Conservation (phyloP, 2,888 invertebrate genomes). For the Cerceris rybyensis region DNA sequence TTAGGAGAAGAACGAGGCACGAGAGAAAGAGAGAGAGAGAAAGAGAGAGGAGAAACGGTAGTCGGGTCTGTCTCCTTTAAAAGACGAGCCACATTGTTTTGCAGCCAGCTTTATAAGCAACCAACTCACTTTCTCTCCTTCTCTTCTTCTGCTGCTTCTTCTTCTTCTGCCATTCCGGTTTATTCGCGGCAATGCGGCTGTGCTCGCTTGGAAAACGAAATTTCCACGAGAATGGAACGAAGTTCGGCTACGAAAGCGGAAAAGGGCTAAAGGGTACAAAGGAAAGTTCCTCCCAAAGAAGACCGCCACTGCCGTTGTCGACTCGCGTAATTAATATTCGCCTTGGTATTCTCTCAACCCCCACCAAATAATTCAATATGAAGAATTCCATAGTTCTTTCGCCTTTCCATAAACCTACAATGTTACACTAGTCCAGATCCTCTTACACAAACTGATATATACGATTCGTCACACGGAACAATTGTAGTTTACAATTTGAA, state of each 20-base stretch:
- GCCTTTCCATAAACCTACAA: no score
- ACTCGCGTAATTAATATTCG: conserved; percentile 9
- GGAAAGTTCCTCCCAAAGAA: conserved; percentile 3
- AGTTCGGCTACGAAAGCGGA: conserved; percentile 28
- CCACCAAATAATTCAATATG: no score
- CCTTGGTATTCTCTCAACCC: background rate
- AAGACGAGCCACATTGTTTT: conserved; percentile 48
- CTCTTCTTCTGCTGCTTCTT: conserved; percentile 13
- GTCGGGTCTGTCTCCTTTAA: conserved; percentile 34
- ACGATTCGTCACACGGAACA: no score
- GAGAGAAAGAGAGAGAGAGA: background rate
- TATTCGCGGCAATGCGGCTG: background rate
- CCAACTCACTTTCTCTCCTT: conserved; percentile 26
- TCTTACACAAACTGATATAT: background rate
- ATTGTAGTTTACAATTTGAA: no score
- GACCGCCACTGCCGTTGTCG: background rate
- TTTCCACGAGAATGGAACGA: conserved; percentile 28
- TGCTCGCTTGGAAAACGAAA: conserved; percentile 35
- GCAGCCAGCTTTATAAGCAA: conserved; percentile 40
- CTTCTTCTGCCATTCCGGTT: conserved; percentile 2
- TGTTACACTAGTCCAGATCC: no score
- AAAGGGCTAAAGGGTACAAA: conserved; percentile 7
- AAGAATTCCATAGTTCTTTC: no score
- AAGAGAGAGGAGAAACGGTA: background rate
- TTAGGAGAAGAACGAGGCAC: background rate